Evolutionary conservation across 2,888 invertebrate species (phyloP), one percentile per base, ranked within the genome.

Genomic region (Pollenia griseotomentosa): DNA sequence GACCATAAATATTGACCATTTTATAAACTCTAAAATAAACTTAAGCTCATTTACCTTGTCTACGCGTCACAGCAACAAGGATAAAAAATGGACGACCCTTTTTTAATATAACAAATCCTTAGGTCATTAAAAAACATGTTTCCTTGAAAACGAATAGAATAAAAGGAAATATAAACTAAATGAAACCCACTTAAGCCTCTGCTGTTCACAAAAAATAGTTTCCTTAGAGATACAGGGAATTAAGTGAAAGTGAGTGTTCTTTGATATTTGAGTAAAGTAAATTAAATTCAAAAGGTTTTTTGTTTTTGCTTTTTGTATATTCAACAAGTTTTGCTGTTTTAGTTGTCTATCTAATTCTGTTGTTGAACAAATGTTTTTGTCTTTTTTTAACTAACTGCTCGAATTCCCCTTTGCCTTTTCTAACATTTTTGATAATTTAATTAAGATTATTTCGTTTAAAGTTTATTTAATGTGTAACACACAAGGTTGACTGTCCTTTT

Each of bases 361-460:
- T 33, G 6, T 65, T 0, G 46, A n/a, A 40, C 12, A 51, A 59
- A n/a, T 33, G 9, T 8, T 33, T 23, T 51, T 44, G 33, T 16
- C 33, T 9, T 33, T 48, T 9, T n/a, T n/a, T n/a, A n/a, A 0
- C 1, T 44, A 12, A 11, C 4, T 46, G 23, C 16, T 9, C 23
- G 6, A 33, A 33, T 6, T 33, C 33, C 0, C 2, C 40, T 66
- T 44, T 23, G 11, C 16, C 14, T 23, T 42, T 33, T 10, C 42
- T 48, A 65, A 51, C 73, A 63, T 74, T 78, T 77, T 80, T 83
- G 80, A 80, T 80, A 86, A 86, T 86, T 83, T 75, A 80, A 86
- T 86, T 83, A 79, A 74, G 74, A 83, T 83, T 83, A 83, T 63
- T 48, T 51, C 55, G 6, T 61, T 33, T 59, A 51, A 44, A 55